A percentile compares a stretch with the other conserved stretches of the same genome.
Conservation (phyloP, 2,888 invertebrate species). For the Brachyptera risi region DNA sequence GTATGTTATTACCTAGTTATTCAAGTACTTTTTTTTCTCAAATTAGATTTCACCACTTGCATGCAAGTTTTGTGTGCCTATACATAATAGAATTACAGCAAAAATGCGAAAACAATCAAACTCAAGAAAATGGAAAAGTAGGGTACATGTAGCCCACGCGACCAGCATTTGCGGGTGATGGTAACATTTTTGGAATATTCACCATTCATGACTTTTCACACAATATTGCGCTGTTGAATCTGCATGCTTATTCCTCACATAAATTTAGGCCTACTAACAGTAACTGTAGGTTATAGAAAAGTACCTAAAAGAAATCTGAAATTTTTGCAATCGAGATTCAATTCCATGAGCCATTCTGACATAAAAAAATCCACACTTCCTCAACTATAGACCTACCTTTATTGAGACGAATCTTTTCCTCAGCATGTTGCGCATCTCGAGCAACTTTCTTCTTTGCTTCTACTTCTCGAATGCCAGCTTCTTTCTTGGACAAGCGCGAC, state of each 20-base stretch:
- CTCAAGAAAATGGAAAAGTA: neutral
- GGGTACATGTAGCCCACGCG: no score
- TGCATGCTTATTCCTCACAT: neutral
- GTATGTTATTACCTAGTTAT: no score
- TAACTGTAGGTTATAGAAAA: neutral
- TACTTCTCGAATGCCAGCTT: conserved; percentile 37
- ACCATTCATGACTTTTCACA: no score
- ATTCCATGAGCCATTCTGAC: neutral
- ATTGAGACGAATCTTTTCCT: conserved; percentile 37
- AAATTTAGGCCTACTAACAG: neutral
- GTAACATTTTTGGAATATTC: no score
- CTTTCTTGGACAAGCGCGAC: conserved; percentile 37
- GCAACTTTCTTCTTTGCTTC: conserved; percentile 38
- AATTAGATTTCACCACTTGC: no score
- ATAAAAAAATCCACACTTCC: neutral
- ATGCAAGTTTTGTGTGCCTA: no score
- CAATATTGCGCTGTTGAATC: no score
- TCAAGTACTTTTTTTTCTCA: no score
- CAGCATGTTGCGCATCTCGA: conserved; percentile 39
- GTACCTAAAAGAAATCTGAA: neutral
- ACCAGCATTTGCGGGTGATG: no score
- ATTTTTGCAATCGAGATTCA: no score
- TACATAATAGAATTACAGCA: no score
- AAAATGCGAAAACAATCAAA: no score
- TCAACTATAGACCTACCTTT: conserved; percentile 35